These are phyloP conservation scores for Trogon melanurus DNA, from an alignment of 2,113 vertebrate species.

Conservation along the genomic window DNA sequence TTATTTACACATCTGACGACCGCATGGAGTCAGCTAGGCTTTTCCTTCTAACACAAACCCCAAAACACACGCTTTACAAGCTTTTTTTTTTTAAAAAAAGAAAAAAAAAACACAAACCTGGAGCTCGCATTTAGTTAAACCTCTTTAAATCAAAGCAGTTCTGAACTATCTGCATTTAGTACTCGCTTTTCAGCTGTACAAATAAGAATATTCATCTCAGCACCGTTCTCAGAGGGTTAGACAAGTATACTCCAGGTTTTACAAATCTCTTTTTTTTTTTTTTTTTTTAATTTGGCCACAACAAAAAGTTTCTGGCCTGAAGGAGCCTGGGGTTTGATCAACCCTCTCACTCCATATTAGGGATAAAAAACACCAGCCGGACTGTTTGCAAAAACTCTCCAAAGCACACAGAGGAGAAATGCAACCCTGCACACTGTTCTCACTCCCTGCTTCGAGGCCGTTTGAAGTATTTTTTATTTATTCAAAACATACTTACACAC, in stretches of 20 bases:
- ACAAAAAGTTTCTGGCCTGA: conserved; percentile 58
- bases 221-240: neutral
- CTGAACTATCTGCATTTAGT: conserved; percentile 12
- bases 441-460: conserved; percentile 1
- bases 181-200: conserved; percentile 32
- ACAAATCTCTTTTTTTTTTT: neutral
- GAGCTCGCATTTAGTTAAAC: neutral
- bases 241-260: neutral
- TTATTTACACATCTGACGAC: conserved; percentile 37
- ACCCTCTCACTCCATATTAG: conserved; percentile 31
- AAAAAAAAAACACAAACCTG: no score
- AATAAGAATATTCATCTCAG: conserved; percentile 12
- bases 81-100: neutral
- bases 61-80: neutral
- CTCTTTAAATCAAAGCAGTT: conserved; percentile 9
- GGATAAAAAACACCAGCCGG: conserved; percentile 45
- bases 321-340: conserved; percentile 10
- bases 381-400: conserved; percentile 66
- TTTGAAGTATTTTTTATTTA: neutral
- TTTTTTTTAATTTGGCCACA: neutral
- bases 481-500: neutral
- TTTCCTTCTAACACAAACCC: conserved; percentile 8
- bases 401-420: conserved; percentile 60
- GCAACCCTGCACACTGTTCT: conserved; percentile 28
- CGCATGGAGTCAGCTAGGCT: conserved; percentile 7